phyloP scores from a whole-genome alignment of 2,113 vertebrate species.

The Pelodiscus sinensis region DNA sequence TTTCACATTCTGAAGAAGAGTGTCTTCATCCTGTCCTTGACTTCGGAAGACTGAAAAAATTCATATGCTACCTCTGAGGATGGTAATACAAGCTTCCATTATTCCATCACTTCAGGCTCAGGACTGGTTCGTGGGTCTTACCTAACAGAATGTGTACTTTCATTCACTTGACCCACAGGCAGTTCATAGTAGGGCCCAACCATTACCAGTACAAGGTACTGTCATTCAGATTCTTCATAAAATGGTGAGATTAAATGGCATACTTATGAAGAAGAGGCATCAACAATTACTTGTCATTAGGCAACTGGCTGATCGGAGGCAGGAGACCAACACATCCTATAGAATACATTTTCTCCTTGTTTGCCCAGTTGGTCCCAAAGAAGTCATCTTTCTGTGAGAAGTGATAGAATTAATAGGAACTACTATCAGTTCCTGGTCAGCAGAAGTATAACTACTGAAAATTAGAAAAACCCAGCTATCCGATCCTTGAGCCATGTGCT shows the following conservation, averaged over 20 bases:
- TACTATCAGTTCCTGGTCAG: no score
- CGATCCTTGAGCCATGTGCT: no score
- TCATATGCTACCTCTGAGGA: not conserved
- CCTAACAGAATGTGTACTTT: not conserved
- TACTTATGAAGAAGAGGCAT: not conserved
- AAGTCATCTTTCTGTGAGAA: not conserved
- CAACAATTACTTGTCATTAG: not conserved
- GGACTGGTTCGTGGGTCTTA: not conserved
- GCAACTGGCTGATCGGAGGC: not conserved
- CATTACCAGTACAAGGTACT: not conserved
- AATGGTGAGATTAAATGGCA: not conserved
- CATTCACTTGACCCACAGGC: not conserved
- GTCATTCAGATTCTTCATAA: not conserved
- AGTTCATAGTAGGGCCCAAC: not conserved
- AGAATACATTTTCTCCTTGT: not conserved
- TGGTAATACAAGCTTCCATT: not conserved
- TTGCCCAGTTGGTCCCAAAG: not conserved
- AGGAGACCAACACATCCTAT: not conserved
- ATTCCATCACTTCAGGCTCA: not conserved
- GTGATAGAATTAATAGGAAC: no score
- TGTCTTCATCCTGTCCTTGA: not conserved
- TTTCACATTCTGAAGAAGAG: not conserved
- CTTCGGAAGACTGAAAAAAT: not conserved
- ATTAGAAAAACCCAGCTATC: no score
- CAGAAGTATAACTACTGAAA: no score